Percentiles rank a stretch among this genome's conserved stretches.
These are phyloP conservation scores for Tupaia chinensis DNA, from an alignment of 2,113 vertebrate genomes.

Conservation along the genomic window DNA sequence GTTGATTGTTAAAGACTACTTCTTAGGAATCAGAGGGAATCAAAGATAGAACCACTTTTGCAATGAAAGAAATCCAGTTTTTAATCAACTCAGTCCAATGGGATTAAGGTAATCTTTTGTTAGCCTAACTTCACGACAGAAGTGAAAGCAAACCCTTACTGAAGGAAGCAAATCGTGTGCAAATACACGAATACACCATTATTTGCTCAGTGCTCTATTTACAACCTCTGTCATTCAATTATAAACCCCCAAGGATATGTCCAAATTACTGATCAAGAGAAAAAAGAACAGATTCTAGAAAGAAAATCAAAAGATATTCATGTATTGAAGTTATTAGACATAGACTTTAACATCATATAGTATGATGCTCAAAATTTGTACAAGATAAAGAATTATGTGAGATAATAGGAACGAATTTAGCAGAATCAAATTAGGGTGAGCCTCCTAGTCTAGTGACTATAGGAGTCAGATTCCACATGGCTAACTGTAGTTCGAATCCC, in stretches of 20 bases:
- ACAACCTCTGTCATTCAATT: background rate
- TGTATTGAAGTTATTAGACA: background rate
- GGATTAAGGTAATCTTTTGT: conserved; percentile 20
- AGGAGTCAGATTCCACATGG: too few species aligned
- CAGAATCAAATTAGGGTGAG: background rate
- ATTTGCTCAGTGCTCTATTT: background rate
- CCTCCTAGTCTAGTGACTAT: too few species aligned
- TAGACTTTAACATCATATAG: background rate
- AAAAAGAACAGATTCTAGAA: background rate
- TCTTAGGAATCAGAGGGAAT: background rate
- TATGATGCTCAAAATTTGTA: background rate
- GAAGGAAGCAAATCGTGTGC: background rate
- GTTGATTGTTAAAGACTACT: background rate
- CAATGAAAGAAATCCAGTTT: background rate
- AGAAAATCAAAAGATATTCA: background rate
- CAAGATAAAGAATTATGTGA: background rate
- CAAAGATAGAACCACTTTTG: conserved; percentile 30
- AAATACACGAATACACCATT: background rate
- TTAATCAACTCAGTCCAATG: background rate
- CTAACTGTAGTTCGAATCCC: too few species aligned
- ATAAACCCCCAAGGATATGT: background rate
- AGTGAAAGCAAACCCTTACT: background rate
- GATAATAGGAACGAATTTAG: background rate
- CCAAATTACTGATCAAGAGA: background rate
- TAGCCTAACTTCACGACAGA: background rate